phyloP scores from a whole-genome alignment of 2,888 invertebrate genomes.

The Cyclophora albipunctata region DNA sequence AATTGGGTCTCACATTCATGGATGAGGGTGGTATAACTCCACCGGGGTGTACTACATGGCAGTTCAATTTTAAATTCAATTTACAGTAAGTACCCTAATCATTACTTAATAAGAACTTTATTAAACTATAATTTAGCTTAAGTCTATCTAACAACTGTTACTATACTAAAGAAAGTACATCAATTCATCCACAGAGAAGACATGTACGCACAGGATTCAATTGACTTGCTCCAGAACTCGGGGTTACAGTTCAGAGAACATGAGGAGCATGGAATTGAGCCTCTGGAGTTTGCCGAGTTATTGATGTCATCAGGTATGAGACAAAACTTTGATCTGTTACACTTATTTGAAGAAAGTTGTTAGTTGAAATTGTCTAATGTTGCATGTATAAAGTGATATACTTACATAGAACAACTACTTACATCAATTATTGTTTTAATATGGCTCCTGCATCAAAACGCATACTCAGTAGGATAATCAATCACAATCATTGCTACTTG shows the following conservation, averaged over 20 bases:
- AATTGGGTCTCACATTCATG: slow-evolving; percentile 96
- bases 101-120: too few relatives aligned
- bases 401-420: too few relatives aligned
- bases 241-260: slow-evolving; percentile 98
- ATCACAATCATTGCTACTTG: too few relatives aligned
- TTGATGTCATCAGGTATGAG: slow-evolving; percentile 92
- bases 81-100: slow-evolving; percentile 81
- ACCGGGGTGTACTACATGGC: slow-evolving; percentile 97
- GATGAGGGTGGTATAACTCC: slow-evolving; percentile 98
- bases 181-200: slow-evolving; percentile 82
- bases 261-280: slow-evolving; percentile 98
- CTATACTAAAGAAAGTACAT: too few relatives aligned
- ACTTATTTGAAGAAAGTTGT: too few relatives aligned
- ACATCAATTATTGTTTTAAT: too few relatives aligned
- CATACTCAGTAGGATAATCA: too few relatives aligned
- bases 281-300: slow-evolving; percentile 96
- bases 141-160: too few relatives aligned
- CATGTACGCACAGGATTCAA: slow-evolving; percentile 99
- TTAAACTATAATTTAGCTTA: too few relatives aligned
- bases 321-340: neutral
- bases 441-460: too few relatives aligned
- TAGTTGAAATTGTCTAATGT: too few relatives aligned
- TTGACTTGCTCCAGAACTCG: slow-evolving; percentile 96
- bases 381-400: too few relatives aligned
- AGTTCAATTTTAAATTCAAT: slow-evolving; percentile 99